Evolutionary conservation across 2,113 vertebrate genomes (phyloP).

Genomic region (Erinaceus europaeus): DNA sequence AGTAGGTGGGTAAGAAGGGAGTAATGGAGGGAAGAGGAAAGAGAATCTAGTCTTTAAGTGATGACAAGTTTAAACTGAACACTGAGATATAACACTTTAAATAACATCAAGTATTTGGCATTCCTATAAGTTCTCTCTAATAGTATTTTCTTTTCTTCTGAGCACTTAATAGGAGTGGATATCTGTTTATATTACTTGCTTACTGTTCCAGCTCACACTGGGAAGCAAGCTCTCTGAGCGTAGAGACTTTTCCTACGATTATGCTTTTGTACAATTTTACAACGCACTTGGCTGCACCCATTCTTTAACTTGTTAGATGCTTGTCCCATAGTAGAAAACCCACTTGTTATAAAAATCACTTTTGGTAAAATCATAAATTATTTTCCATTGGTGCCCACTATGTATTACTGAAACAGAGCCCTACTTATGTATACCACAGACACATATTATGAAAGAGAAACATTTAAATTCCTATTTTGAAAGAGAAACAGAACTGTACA

Average conservation of each 20-base stretch:
- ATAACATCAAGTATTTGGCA: neutral
- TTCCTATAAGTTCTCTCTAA: neutral
- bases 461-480: neutral
- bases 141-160: constrained; percentile 8
- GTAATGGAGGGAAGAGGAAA: neutral
- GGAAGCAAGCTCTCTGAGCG: neutral
- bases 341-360: neutral
- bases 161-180: neutral
- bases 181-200: neutral
- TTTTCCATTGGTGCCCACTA: neutral
- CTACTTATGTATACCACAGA: neutral
- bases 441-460: constrained; percentile 10
- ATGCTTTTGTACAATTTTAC: neutral
- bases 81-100: neutral
- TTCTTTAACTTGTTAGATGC: neutral
- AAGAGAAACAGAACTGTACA: neutral
- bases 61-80: neutral
- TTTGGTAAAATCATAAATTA: neutral
- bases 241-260: neutral
- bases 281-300: neutral
- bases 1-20: neutral
- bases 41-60: neutral
- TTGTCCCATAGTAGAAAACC: neutral
- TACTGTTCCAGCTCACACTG: neutral
- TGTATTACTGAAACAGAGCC: neutral